Percentiles rank a stretch among this genome's conserved stretches.
These are phyloP conservation scores for Antheraea pernyi DNA, from an alignment of 1,140 invertebrate genomes.

Conservation along the genomic window DNA sequence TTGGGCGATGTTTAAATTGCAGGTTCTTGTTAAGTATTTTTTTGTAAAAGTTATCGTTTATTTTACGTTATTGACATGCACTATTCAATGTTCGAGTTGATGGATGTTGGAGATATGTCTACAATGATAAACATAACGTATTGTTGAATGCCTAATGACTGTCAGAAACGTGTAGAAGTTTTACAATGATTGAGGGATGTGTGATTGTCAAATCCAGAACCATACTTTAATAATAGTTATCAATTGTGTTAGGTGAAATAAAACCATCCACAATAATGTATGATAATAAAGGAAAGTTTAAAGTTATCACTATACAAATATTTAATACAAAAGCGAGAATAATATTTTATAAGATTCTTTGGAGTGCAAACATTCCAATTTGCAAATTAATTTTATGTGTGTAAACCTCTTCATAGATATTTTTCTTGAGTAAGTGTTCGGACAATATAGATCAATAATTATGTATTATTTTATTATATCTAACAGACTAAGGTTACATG, in stretches of 20 bases:
- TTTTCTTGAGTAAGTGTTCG: too few relatives aligned
- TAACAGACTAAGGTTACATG: not conserved
- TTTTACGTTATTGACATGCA: not conserved
- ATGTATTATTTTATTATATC: not conserved
- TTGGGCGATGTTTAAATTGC: not conserved
- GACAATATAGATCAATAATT: not conserved
- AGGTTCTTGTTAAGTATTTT: slow-evolving; percentile 3
- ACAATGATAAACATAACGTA: too few relatives aligned
- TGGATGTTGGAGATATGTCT: not conserved
- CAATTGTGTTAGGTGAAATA: too few relatives aligned
- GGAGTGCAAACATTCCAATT: not conserved
- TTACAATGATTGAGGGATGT: not conserved
- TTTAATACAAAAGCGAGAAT: not conserved
- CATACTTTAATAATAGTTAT: too few relatives aligned
- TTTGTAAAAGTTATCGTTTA: not conserved
- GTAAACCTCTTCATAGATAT: not conserved
- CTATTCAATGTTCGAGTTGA: not conserved
- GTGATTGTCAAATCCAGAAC: too few relatives aligned
- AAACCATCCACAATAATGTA: too few relatives aligned
- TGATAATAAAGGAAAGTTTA: too few relatives aligned
- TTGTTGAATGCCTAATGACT: not conserved
- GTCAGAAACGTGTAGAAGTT: not conserved
- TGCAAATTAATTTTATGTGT: not conserved
- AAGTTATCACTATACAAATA: too few relatives aligned
- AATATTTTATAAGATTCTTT: not conserved